phyloP scores from a whole-genome alignment of 2,888 invertebrate species.

The Clostera curtula region DNA sequence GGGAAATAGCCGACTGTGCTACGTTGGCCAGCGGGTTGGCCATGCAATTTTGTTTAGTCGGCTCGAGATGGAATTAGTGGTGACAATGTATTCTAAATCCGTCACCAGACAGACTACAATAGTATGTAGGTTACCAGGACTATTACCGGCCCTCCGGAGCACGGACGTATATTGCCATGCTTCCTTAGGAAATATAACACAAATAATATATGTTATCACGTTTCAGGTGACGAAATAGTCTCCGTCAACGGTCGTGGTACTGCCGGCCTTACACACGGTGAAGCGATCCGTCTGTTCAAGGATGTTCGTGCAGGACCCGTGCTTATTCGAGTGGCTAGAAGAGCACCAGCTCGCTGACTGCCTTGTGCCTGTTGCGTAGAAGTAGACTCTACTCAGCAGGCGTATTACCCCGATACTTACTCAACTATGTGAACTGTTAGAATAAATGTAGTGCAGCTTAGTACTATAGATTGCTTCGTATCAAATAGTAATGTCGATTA shows the following conservation, averaged over 20 bases:
- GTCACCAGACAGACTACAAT: too few species aligned
- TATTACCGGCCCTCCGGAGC: too few species aligned
- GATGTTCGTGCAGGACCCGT: conserved; percentile 86
- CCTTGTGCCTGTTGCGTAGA: conserved; percentile 68
- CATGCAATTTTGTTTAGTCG: too few species aligned
- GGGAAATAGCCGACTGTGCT: too few species aligned
- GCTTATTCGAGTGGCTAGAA: conserved; percentile 81
- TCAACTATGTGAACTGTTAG: conserved; percentile 50
- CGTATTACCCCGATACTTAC: conserved; percentile 32
- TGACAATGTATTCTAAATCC: too few species aligned
- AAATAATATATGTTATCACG: conserved; percentile 2
- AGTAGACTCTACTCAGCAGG: conserved; percentile 40
- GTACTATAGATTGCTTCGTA: too few species aligned
- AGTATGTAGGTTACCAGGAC: too few species aligned
- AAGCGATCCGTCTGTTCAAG: conserved; percentile 86
- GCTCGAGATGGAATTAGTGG: too few species aligned
- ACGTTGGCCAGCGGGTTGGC: too few species aligned
- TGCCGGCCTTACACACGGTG: conserved; percentile 84
- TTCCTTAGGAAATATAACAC: background rate
- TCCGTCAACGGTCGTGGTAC: conserved; percentile 87
- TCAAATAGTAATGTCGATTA: too few species aligned
- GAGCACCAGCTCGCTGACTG: conserved; percentile 63
- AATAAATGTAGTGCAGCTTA: too few species aligned
- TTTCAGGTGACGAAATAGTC: conserved; percentile 86
- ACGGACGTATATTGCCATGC: background rate